Conservation (phyloP, 2,113 vertebrate species). For the Vidua chalybeata region DNA sequence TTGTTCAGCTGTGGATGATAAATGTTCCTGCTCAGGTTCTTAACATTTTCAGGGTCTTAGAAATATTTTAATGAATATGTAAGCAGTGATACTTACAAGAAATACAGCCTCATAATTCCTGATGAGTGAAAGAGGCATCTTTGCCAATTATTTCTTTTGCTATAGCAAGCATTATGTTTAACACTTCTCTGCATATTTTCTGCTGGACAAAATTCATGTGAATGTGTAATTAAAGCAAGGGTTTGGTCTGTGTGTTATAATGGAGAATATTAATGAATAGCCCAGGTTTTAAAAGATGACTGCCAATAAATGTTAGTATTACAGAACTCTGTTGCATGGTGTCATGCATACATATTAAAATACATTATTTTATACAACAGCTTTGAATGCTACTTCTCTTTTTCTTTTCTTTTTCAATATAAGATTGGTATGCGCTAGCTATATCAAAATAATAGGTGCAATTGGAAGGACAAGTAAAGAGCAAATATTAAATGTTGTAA, state of each 20-base stretch:
- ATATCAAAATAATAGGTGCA: not conserved
- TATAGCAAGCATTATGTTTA: not conserved
- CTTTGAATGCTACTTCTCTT: not conserved
- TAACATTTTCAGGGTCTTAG: not conserved
- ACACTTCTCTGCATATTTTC: not conserved
- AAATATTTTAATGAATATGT: not conserved
- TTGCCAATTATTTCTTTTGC: not conserved
- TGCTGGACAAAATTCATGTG: not conserved
- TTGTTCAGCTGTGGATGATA: slow-evolving; percentile 19
- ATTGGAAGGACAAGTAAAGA: not conserved
- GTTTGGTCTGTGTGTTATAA: not conserved
- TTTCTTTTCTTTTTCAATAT: not conserved
- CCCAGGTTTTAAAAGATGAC: not conserved
- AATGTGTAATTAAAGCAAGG: not conserved
- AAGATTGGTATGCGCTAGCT: not conserved
- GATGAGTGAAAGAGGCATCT: not conserved
- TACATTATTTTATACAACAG: not conserved
- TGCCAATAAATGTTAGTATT: not conserved
- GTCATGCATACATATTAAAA: not conserved
- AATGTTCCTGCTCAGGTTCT: not conserved
- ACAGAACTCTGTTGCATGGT: not conserved
- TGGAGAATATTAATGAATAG: not conserved
- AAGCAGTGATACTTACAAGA: not conserved
- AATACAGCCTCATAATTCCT: not conserved
- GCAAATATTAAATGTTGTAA: not conserved